Evolutionary conservation across 2,888 invertebrate species (phyloP), one percentile per base, ranked within the genome.

Genomic region (Dastarcus helophoroides): DNA sequence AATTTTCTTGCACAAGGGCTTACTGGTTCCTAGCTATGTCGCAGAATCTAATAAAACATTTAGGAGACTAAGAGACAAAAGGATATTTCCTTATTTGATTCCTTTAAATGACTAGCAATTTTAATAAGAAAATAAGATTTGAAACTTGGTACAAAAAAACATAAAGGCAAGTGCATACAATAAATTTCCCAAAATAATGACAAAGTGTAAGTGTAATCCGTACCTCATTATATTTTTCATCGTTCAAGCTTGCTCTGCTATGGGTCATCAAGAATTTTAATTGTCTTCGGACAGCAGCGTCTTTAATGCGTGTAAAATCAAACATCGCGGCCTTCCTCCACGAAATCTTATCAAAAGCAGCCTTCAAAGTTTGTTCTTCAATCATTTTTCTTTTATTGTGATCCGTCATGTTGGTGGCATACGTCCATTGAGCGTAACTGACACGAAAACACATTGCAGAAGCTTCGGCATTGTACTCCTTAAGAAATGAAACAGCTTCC

Each of bases 391-490:
- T 64, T 3, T 75, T 71, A 57, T 80, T 82, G 38, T 60, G 58
- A 29, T 81, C 80, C 0, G 81, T 81, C 40, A 80, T 75, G 54
- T 83, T 83, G 4, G 81, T 82, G 4, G 78, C 76, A 50, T 77
- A 83, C 32, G 70, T 69, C 82, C 83, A 83, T 50, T 80, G 79
- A 0, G 79, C 72, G 41, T 70, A 71, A 28, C 72, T 76, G 2
- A 81, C 76, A 38, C 73, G 66, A 55, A 76, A 79, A 50, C 82
- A 83, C 69, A 78, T 76, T 25, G 69, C 68, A 1, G 78, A 71
- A 0, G 79, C 81, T 55, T 81, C 80, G 12, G 69, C 63, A 47
- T 82, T 79, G 44, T 77, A 81, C 52, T 81, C 79, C 3, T 74
- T 62, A 1, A 83, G 67, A 49, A 81, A 83, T 50, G 77, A 76